Base-by-base conservation (phyloP, 2,888 invertebrate genomes). In the Acheta domesticus region DNA sequence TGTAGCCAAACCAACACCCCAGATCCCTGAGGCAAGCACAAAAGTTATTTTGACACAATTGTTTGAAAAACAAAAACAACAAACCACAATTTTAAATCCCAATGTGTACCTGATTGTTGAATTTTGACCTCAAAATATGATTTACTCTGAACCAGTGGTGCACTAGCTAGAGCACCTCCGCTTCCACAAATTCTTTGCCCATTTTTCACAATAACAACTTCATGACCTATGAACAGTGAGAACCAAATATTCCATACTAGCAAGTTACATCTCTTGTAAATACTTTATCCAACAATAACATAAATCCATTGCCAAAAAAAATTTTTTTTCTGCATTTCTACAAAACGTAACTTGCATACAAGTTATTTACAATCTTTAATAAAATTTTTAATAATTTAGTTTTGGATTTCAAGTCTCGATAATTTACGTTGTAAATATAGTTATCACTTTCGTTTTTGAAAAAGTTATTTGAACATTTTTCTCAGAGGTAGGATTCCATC, bases 51-150 rank as follows among this genome's bases (percentile, higher is more conserved):
- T 23, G 23, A 23, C 16, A 62, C 62, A 62, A 62, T 62, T 36
- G 36, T 36, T 36, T 36, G 36, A 36, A 36, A 36, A 36, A 36
- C n/a, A 36, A 4, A 8, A 36, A 36, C 36, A 4, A 36, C 1
- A 36, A 11, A 73, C 19, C 11, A 73, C 73, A 36, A 36, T 36
- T 36, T 36, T 36, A 36, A 36, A 8, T 36, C 62, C 14, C 14
- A 12, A 62, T 62, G 62, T 83, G 77, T 82, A 84, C 98, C 98
- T 82, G 95, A 93, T 86, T 99, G 98, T 87, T 99, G 98, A 80
- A 99, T 89, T 89, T 99, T 99, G 11, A 98, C 95, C 89, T 99
- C 99, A 87, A 98, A 99, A 87, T 98, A 99, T 4, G 98, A 95
- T 88, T 99, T 99, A 85, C 97, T 97, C 88, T 99, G 98, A 16